Percentiles rank a stretch among this genome's conserved stretches.
Conservation (phyloP, 2,797 vertebrate species). For the Hozukius guyotensis region DNA sequence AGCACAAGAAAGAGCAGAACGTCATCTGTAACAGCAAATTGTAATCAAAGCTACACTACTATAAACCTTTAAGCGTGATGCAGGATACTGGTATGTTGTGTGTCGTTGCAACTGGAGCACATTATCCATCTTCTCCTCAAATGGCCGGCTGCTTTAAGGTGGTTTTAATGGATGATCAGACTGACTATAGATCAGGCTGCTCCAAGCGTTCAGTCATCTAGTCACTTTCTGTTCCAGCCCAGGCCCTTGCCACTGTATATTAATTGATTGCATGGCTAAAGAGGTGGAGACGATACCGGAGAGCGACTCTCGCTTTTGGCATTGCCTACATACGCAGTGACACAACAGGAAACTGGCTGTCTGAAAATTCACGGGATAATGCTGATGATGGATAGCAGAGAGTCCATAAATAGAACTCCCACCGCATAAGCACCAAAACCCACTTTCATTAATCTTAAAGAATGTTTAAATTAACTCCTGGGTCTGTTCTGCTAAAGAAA, state of each 20-base stretch:
- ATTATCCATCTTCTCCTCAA: slow-evolving; percentile 25
- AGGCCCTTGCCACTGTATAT: slow-evolving; percentile 38
- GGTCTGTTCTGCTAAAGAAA: slow-evolving; percentile 72
- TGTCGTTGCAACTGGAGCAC: slow-evolving; percentile 7
- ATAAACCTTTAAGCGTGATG: slow-evolving; percentile 8
- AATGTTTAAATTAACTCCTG: slow-evolving; percentile 84
- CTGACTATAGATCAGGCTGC: slow-evolving; percentile 36
- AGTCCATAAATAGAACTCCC: slow-evolving; percentile 77
- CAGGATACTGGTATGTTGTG: slow-evolving; percentile 10
- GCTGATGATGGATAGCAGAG: slow-evolving; percentile 73
- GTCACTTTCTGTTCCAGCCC: slow-evolving; percentile 28
- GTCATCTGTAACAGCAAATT: slow-evolving; percentile 2
- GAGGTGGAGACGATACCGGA: slow-evolving; percentile 41
- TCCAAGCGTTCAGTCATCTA: slow-evolving; percentile 35
- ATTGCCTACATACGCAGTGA: slow-evolving; percentile 51
- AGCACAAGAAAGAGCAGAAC: slow-evolving; percentile 2
- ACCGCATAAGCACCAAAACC: slow-evolving; percentile 74
- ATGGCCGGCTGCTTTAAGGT: slow-evolving; percentile 32
- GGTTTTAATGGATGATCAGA: slow-evolving; percentile 41
- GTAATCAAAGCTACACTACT: slow-evolving; percentile 16
- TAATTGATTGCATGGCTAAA: slow-evolving; percentile 45
- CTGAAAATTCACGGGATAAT: slow-evolving; percentile 64
- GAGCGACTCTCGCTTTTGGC: slow-evolving; percentile 44
- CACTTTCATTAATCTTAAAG: slow-evolving; percentile 84
- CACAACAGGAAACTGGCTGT: slow-evolving; percentile 68